These are phyloP conservation scores for Nomada hirtipes DNA, from an alignment of 2,888 invertebrate species.

Conservation along the genomic window DNA sequence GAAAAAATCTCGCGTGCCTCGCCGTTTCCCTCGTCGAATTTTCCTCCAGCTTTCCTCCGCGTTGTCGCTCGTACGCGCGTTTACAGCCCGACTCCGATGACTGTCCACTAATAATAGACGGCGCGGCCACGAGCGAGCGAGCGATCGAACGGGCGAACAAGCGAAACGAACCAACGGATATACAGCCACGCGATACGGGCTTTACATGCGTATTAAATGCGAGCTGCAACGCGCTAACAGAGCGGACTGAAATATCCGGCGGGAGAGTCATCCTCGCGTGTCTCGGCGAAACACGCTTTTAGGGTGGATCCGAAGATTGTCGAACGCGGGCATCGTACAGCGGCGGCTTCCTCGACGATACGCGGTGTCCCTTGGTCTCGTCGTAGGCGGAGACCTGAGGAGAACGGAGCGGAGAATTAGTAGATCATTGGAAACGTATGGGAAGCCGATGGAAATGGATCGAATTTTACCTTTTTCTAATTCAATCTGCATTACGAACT, in stretches of 20 bases:
- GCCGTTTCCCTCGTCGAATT: constrained; percentile 47
- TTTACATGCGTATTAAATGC: constrained; percentile 54
- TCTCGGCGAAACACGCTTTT: constrained; percentile 39
- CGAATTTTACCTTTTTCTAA: no score
- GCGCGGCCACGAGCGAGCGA: constrained; percentile 21
- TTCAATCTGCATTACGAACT: no score
- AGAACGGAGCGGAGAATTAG: constrained; percentile 1
- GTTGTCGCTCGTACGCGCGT: constrained; percentile 66
- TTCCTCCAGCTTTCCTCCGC: constrained; percentile 65
- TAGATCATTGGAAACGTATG: background rate
- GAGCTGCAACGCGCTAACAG: constrained; percentile 55
- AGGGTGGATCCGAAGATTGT: constrained; percentile 47
- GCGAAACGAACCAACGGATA: constrained; percentile 53
- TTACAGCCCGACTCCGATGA: constrained; percentile 77
- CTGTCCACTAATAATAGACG: constrained; percentile 82
- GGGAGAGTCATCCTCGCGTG: constrained; percentile 59
- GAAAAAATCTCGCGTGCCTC: constrained; percentile 48
- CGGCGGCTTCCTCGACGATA: background rate
- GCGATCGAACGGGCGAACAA: constrained; percentile 37
- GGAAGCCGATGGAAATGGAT: no score
- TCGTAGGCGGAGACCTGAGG: background rate
- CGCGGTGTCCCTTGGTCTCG: background rate
- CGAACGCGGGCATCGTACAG: constrained; percentile 6
- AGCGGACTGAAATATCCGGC: constrained; percentile 69
- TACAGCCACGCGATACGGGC: constrained; percentile 50